Percentiles rank a stretch among this genome's conserved stretches.
These are phyloP conservation scores for Lordiphosa mommai DNA, from an alignment of 1,140 invertebrate species.

Conservation along the genomic window DNA sequence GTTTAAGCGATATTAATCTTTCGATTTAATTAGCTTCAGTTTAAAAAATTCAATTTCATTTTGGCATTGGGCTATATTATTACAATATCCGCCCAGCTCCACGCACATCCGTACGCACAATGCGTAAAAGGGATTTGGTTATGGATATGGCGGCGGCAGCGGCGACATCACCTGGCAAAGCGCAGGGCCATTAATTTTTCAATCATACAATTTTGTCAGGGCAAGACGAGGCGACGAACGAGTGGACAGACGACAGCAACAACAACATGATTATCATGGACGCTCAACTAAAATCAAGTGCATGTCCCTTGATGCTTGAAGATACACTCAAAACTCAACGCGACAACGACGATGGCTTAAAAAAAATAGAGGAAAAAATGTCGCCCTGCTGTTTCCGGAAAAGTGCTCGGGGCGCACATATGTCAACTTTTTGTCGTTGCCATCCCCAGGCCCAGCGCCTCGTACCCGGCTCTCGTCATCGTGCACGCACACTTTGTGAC, in stretches of 20 bases:
- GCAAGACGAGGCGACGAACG: slow-evolving; percentile 9
- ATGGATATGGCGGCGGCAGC: slow-evolving; percentile 1
- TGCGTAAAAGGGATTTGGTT: neutral
- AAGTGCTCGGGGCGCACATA: slow-evolving; percentile 79
- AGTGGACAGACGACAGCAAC: slow-evolving; percentile 10
- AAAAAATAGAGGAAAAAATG: slow-evolving; percentile 56
- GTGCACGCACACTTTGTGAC: slow-evolving; percentile 40
- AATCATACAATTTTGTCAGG: slow-evolving; percentile 65
- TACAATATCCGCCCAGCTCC: slow-evolving; percentile 34
- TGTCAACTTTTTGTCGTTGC: slow-evolving; percentile 73
- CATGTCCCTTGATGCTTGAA: slow-evolving; percentile 60
- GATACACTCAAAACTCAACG: slow-evolving; percentile 58
- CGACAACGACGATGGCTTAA: slow-evolving; percentile 8
- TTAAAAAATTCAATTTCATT: slow-evolving; percentile 68
- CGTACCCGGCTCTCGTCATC: slow-evolving; percentile 17
- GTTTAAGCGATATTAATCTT: slow-evolving; percentile 60
- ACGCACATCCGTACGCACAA: neutral
- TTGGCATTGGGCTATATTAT: slow-evolving; percentile 56
- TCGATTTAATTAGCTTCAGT: slow-evolving; percentile 71
- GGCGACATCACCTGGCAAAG: slow-evolving; percentile 6
- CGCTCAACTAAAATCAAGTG: slow-evolving; percentile 74
- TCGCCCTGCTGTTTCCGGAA: slow-evolving; percentile 73
- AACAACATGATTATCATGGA: slow-evolving; percentile 53
- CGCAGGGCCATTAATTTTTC: slow-evolving; percentile 64
- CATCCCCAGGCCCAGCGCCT: slow-evolving; percentile 17